These are phyloP conservation scores for Pollimyrus isidori DNA, from an alignment of 2,113 vertebrate species.

Conservation along the genomic window DNA sequence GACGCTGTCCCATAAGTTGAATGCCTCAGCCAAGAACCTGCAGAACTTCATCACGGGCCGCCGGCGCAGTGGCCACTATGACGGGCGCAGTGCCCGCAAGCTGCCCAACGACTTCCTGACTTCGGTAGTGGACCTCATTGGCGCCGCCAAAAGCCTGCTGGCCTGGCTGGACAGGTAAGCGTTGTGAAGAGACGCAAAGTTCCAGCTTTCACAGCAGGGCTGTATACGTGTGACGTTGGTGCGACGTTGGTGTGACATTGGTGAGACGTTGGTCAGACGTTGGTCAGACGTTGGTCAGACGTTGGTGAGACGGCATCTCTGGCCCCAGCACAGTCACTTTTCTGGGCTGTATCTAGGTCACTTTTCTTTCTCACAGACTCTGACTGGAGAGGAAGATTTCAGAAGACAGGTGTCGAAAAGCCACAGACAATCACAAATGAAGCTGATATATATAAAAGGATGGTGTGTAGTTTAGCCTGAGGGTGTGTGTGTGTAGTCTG, in stretches of 20 bases:
- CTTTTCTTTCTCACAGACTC: background rate
- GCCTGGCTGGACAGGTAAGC: slow-evolving; percentile 91
- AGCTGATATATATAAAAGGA: background rate
- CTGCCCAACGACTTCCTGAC: slow-evolving; percentile 93
- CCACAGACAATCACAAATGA: background rate
- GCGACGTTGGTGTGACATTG: background rate
- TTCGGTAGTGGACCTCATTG: slow-evolving; percentile 92
- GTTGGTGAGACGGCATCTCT: background rate
- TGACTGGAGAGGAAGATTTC: background rate
- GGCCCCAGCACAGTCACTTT: background rate
- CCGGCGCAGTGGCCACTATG: slow-evolving; percentile 75
- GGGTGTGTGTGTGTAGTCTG: background rate
- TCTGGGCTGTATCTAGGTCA: background rate
- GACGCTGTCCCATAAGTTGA: slow-evolving; percentile 84
- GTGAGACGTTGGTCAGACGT: background rate
- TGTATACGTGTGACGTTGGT: background rate
- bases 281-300: background rate
- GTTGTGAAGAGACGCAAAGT: slow-evolving; percentile 32
- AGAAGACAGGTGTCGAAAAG: background rate
- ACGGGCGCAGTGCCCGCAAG: slow-evolving; percentile 76
- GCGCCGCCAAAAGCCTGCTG: slow-evolving; percentile 86
- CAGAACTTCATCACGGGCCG: slow-evolving; percentile 87
- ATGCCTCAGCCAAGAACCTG: slow-evolving; percentile 82
- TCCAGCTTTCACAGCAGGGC: background rate
- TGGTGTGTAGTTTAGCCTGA: background rate